Evolutionary conservation across 1,140 invertebrate species (phyloP).

Genomic region (Elysia chlorotica): DNA sequence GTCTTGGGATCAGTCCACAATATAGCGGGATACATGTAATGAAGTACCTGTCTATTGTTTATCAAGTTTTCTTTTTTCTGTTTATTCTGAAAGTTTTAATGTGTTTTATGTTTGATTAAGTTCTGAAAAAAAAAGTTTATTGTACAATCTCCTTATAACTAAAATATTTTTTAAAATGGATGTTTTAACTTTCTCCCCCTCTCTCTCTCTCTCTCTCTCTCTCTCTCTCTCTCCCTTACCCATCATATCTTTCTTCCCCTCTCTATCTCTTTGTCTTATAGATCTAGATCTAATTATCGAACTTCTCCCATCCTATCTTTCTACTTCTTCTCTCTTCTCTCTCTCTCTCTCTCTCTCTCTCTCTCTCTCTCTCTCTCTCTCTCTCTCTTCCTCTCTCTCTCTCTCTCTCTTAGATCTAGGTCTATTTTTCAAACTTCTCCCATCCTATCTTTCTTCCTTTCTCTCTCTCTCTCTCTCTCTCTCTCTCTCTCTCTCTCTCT

Average conservation of each 20-base stretch:
- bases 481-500: not conserved
- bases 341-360: not conserved
- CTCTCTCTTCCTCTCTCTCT: not conserved
- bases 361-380: not conserved
- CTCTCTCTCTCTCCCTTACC: not conserved
- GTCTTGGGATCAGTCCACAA: no score
- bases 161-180: no score
- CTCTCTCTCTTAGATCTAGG: not conserved
- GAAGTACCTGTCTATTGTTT: no score
- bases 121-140: no score
- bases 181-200: no score
- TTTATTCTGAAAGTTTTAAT: no score
- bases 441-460: not conserved
- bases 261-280: not conserved
- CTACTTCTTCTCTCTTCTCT: not conserved
- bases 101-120: no score
- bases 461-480: not conserved
- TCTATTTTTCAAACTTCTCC: not conserved
- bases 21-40: no score
- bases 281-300: not conserved
- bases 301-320: not conserved
- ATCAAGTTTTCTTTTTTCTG: no score
- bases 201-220: not conserved
- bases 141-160: no score
- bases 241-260: no score